These are phyloP conservation scores for Scaptomyza caliginosa DNA, from an alignment of 2,888 invertebrate genomes.

Conservation along the genomic window DNA sequence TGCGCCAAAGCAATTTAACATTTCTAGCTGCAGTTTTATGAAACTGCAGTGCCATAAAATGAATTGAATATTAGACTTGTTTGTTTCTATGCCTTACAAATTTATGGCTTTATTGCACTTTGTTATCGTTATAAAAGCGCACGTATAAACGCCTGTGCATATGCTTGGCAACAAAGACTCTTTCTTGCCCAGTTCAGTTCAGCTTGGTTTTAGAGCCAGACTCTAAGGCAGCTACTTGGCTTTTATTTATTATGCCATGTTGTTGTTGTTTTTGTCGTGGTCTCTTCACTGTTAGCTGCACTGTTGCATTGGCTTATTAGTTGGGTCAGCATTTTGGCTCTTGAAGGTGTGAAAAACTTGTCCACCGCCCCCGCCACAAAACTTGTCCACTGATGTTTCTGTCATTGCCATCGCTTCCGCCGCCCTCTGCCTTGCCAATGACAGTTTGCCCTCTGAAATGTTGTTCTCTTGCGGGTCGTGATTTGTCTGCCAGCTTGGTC, in stretches of 20 bases:
- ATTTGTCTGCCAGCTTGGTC: slow-evolving; percentile 62
- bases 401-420: background rate
- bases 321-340: slow-evolving; percentile 64
- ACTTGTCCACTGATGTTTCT: slow-evolving; percentile 12
- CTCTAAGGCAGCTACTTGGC: slow-evolving; percentile 75
- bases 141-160: slow-evolving; percentile 36
- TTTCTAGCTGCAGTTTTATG: background rate
- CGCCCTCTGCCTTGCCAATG: slow-evolving; percentile 29
- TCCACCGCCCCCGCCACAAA: slow-evolving; percentile 5
- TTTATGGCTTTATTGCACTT: slow-evolving; percentile 12
- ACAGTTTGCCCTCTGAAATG: slow-evolving; percentile 49
- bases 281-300: slow-evolving; percentile 47
- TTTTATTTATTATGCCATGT: slow-evolving; percentile 77
- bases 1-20: background rate
- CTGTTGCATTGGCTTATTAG: slow-evolving; percentile 63
- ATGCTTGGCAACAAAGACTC: slow-evolving; percentile 2
- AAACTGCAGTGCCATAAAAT: background rate
- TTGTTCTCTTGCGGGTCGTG: slow-evolving; percentile 67
- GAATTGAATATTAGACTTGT: background rate
- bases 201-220: slow-evolving; percentile 41
- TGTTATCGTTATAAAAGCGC: background rate
- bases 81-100: background rate
- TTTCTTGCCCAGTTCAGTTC: slow-evolving; percentile 31
- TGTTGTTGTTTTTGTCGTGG: slow-evolving; percentile 45
- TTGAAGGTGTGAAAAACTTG: slow-evolving; percentile 66